Evolutionary conservation across 2,888 invertebrate species (phyloP), one percentile per base, ranked within the genome.

Genomic region (Rhaphigaster nebulosa): DNA sequence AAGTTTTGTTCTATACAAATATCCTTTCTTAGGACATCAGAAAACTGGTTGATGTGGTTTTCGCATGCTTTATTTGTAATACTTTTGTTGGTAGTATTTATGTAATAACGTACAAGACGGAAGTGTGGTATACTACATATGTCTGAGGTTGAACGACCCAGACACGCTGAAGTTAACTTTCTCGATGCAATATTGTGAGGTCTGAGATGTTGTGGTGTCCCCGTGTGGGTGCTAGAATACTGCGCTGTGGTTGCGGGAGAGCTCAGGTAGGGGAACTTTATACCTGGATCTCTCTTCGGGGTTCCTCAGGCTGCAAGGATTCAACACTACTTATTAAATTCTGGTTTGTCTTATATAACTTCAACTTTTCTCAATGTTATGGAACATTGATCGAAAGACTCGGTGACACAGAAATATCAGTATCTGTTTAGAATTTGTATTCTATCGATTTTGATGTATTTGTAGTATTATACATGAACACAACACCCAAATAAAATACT

Each of bases 171-270:
- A 70, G 70, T 70, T 70, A 70, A 70, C 70, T 70, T 70, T 70
- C 70, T 70, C 70, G 34, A 70, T 70, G 70, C 18, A 23, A 76
- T 76, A 76, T 76, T 76, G 34, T 65, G 65, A 29, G 65, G 65
- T 76, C 70, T 38, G 20, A 38, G 70, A 8, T 38, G 20, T 76
- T 60, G 34, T 70, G 65, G 34, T 70, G 65, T 65, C 29, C 15
- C 65, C 10, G 34, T 76, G 70, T 34, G 34, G 70, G 38, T 38
- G 34, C 20, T 12, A 38, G 70, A 76, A 76, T 76, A 38, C 34
- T 76, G 38, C 38, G 70, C 1, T 76, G 70, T 76, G 70, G 70
- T 76, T 76, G 70, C 10, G 70, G 70, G 70, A 6, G 70, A 76
- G 4, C 70, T 38, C 70, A 76, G 70, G 70, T 76, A 76, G 38